These are phyloP conservation scores for Merluccius polli DNA, from an alignment of 2,797 vertebrate species.

Conservation along the genomic window DNA sequence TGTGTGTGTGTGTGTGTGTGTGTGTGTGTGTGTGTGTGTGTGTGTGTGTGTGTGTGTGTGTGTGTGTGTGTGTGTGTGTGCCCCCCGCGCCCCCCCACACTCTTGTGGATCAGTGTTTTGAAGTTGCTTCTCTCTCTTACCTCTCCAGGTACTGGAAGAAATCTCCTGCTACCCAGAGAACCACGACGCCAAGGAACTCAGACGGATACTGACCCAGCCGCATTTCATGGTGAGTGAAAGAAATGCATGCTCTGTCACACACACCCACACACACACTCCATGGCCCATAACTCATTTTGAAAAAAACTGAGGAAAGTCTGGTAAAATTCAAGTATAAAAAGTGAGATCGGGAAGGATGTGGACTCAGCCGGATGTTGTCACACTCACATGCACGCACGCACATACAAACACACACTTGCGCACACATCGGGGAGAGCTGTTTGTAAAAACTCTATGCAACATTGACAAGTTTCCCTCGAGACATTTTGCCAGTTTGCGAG, in stretches of 20 bases:
- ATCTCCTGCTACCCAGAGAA: slow-evolving; percentile 98
- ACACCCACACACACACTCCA: background rate
- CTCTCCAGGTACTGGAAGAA: slow-evolving; percentile 91
- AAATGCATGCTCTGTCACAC: background rate
- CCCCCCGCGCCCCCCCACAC: background rate
- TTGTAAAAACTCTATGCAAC: no score
- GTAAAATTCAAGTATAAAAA: background rate
- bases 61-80: slow-evolving; percentile 7
- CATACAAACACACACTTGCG: background rate
- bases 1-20: slow-evolving; percentile 7
- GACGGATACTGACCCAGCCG: slow-evolving; percentile 95
- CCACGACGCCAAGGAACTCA: slow-evolving; percentile 92
- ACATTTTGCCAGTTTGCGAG: no score
- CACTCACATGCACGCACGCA: no score
- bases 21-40: slow-evolving; percentile 1
- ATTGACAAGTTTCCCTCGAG: no score
- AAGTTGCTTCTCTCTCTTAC: background rate
- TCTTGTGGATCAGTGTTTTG: background rate
- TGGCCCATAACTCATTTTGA: background rate
- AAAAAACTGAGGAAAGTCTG: background rate
- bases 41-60: slow-evolving; percentile 11
- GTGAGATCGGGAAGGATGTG: background rate
- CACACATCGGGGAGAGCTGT: background rate
- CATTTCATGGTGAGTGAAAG: slow-evolving; percentile 93
- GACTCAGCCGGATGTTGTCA: background rate